Base-by-base conservation (phyloP, 2,113 vertebrate genomes). In the Labeo rohita region DNA sequence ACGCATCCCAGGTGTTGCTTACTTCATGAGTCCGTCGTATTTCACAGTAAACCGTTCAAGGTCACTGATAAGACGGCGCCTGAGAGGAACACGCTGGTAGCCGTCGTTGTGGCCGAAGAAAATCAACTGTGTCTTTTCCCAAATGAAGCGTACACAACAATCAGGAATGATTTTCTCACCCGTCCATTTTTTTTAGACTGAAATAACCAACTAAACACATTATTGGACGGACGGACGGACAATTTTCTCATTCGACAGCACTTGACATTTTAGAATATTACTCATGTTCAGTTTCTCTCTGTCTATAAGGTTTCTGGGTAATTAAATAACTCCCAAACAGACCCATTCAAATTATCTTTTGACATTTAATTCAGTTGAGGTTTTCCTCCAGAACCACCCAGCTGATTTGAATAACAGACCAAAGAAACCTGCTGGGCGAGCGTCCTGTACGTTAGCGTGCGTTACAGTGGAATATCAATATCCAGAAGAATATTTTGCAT, bases 1-100 rank as follows among this genome's bases (percentile, higher is more conserved):
- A 85, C 84, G 65, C 75, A 65, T 28, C 16, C 74, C 73, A 77
- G 72, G 84, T 77, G 73, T 85, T 85, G 74, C 73, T 81, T 28
- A 34, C 23, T 65, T 80, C 56, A 34, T 9, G 11, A 52, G 45
- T 49, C n/a, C 1, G 12, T 49, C 2, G 43, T 81, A 81, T 81
- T 66, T 81, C 59, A 66, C 39, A 50, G 45, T 43, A 78, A 85
- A 85, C 7, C 21, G 10, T 13, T 85, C 28, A 85, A 85, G 73
- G 84, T 85, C 73, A 66, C 7, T 54, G 84, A 75, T 66, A 66
- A 78, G 45, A 73, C 1, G 8, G 2, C 8, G 36, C 16, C 18
- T 43, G 70, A 45, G 15, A 65, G 13, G 49, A 45, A 73, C 39
- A 72, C 15, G 3, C 36, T 4, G 15, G 34, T 39, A 70, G 8